phyloP scores from a whole-genome alignment of 37 sponge, comb jelly and placozoan genomes.

The Diacarnus erythraeanus region DNA sequence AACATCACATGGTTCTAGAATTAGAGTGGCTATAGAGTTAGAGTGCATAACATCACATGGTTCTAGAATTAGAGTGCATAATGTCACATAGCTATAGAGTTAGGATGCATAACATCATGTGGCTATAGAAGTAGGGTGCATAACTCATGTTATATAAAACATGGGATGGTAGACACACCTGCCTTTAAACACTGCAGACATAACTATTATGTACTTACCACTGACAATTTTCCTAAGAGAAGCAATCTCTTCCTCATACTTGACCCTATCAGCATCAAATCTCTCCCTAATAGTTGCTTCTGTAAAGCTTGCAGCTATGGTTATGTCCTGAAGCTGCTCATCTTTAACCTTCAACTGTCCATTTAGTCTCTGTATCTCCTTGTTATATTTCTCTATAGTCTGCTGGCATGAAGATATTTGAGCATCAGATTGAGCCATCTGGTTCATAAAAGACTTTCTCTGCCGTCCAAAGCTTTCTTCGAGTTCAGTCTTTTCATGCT shows the following conservation, averaged over 20 bases:
- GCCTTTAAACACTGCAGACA: too few relatives aligned
- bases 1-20: too few relatives aligned
- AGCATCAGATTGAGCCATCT: slow-evolving; percentile 53
- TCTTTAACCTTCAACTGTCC: slow-evolving; percentile 17
- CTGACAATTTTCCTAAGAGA: slow-evolving; percentile 31
- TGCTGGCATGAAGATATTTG: not conserved
- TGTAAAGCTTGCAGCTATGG: not conserved
- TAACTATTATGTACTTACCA: slow-evolving; percentile 20
- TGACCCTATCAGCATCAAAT: slow-evolving; percentile 57
- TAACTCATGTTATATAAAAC: not conserved
- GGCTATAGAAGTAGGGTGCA: too few relatives aligned
- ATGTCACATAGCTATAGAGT: too few relatives aligned
- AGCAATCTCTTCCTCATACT: slow-evolving; percentile 70
- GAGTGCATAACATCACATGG: too few relatives aligned
- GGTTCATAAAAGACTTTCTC: slow-evolving; percentile 74
- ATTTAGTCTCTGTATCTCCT: slow-evolving; percentile 2
- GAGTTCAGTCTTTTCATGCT: slow-evolving; percentile 42
- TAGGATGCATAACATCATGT: too few relatives aligned
- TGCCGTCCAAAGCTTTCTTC: slow-evolving; percentile 83
- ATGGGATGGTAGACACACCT: too few relatives aligned
- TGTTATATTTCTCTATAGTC: not conserved
- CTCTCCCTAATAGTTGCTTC: slow-evolving; percentile 31
- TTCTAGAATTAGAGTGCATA: too few relatives aligned
- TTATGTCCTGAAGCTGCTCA: slow-evolving; percentile 29
- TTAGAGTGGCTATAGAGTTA: too few relatives aligned